A percentile compares a stretch with the other conserved stretches of the same genome.
These are phyloP conservation scores for Tenthredo notha DNA, from an alignment of 2,888 invertebrate species.

Conservation along the genomic window DNA sequence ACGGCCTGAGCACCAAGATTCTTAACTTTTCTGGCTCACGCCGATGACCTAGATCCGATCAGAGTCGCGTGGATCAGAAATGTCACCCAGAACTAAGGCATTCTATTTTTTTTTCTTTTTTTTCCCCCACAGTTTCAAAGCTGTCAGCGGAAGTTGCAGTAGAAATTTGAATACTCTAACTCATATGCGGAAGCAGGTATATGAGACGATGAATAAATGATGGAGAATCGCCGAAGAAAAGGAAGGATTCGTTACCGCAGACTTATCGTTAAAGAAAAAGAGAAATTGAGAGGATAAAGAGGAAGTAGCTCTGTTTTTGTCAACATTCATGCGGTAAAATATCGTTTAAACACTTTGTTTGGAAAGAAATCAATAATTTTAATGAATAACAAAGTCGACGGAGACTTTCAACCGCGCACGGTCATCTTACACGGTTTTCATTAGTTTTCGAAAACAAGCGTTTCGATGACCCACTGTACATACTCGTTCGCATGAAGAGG, in stretches of 20 bases:
- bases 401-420: not conserved
- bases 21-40: slow-evolving; percentile 32
- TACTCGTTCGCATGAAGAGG: not conserved
- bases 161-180: slow-evolving; percentile 15
- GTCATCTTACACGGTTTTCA: not conserved
- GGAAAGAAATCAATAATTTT: slow-evolving; percentile 12
- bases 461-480: not conserved
- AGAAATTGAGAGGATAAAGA: not conserved
- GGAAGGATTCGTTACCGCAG: not conserved
- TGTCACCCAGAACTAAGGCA: not conserved
- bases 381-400: slow-evolving; percentile 3
- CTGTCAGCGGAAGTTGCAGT: not conserved
- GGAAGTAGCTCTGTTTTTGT: not conserved
- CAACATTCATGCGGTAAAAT: slow-evolving; percentile 1
- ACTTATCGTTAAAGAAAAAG: not conserved
- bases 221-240: slow-evolving; percentile 8
- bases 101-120: not conserved
- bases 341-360: not conserved
- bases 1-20: slow-evolving; percentile 13
- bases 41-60: slow-evolving; percentile 30
- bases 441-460: not conserved
- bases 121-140: not conserved
- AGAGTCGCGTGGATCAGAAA: slow-evolving; percentile 7
- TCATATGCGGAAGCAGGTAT: not conserved
- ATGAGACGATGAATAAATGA: slow-evolving; percentile 18